Base-by-base conservation (phyloP, 2,888 invertebrate genomes). In the Neoaliturus tenellus region DNA sequence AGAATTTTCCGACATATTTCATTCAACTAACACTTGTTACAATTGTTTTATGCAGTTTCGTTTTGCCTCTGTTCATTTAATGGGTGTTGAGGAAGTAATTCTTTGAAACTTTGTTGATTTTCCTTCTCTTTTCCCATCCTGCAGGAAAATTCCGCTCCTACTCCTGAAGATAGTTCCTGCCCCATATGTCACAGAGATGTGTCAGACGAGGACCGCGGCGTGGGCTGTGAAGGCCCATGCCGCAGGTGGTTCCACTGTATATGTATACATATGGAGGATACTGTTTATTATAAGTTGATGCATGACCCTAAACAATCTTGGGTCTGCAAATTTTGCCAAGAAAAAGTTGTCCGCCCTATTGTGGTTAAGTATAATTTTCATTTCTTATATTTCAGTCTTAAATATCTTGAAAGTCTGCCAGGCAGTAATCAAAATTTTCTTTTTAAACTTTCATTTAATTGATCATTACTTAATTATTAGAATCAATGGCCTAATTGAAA, bases 201-300 rank as follows among this genome's bases (percentile, higher is more conserved):
- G 4, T 8, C 0, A 3, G 8, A 39, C 1, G 28, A 71, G 0
- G 20, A 71, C 4, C 8, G 17, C 10, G 71, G 39, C 2, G 71
- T 71, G 1, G 71, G 71, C 0, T 71, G 71, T 71, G 71, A 71
- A 5, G 71, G 71, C 17, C 35, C 39, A 0, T 71, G 71, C 17
- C 2, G 23, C 10, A 35, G 23, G 14, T 71, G 71, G 71, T 39
- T 39, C 12, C 71, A 71, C 39, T 2, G 17, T 6, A 6, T 0
- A 12, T 71, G 71, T 25, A 20, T 71, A 20, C 12, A 39, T 8
- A 71, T 71, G 71, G 8, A 12, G 0, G 6, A 1, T 33, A 0
- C 2, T 10, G 23, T n/a, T 8, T 71, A 71, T 14, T 35, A 14
- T 5, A 3, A 39, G 3, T 20, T 71, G n/a, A 14, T 23, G 20